Conservation (phyloP, 1,140 invertebrate species). For the Drosophila arawakana region DNA sequence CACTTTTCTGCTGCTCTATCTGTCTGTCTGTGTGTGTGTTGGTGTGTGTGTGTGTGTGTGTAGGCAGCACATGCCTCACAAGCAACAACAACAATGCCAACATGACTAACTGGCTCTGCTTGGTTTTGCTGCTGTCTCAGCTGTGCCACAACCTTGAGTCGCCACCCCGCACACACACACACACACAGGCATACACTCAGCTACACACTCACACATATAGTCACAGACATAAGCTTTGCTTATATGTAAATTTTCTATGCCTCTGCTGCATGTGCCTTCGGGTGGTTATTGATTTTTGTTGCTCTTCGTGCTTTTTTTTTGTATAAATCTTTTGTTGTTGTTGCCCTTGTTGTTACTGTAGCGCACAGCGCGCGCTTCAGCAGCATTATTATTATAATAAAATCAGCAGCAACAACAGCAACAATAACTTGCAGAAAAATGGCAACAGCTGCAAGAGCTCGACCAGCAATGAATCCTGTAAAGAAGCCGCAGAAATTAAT, state of each 20-base stretch:
- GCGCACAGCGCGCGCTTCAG: conserved; percentile 36
- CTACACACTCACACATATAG: conserved; percentile 3
- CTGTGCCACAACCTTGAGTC: conserved; percentile 54
- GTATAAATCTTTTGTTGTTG: not conserved
- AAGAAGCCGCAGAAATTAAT: no score
- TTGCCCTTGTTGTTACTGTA: conserved; percentile 31
- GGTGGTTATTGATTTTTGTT: conserved; percentile 76
- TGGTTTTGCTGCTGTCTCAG: conserved; percentile 39
- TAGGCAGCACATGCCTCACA: conserved; percentile 32
- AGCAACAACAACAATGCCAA: conserved; percentile 23
- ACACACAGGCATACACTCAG: conserved; percentile 16
- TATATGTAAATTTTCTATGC: conserved; percentile 45
- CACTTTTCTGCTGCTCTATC: not conserved
- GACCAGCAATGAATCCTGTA: not conserved
- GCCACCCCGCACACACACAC: conserved; percentile 20
- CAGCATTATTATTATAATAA: conserved; percentile 74
- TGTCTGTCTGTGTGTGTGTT: not conserved
- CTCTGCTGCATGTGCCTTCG: conserved; percentile 51
- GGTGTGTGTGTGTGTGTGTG: conserved; percentile 7
- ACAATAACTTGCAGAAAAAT: not conserved
- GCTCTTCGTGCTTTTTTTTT: conserved; percentile 35
- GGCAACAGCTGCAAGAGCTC: conserved; percentile 8
- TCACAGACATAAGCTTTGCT: not conserved
- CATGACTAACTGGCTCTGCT: conserved; percentile 44
- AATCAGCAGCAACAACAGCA: conserved; percentile 58